Evolutionary conservation across 2,797 vertebrate genomes (phyloP), one percentile per base, ranked within the genome.

Genomic region (Cygnus olor): DNA sequence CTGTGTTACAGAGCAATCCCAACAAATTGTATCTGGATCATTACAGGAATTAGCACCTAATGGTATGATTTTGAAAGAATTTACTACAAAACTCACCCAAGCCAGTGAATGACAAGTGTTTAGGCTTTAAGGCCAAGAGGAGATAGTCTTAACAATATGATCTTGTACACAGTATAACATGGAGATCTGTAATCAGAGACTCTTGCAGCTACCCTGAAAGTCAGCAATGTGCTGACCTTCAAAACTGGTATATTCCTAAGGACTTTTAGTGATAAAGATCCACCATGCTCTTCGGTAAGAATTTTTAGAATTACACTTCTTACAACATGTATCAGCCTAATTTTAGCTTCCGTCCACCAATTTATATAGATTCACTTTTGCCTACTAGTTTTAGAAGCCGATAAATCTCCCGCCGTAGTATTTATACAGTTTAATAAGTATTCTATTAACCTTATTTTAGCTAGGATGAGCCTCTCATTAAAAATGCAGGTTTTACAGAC

Each of bases 371-470:
- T 93, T 32, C 49, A 91, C 60, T 84, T 85, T 38, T 45, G 66
- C 44, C 54, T 84, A 14, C 74, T 82, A 70, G 58, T 66, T 88
- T 79, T 51, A 93, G 91, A 92, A 93, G 42, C 64, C 71, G 58
- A 56, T 32, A 78, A 69, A 93, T 80, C 89, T 89, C 65, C 44
- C 1, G 2, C 34, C 0, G 0, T 18, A 42, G 25, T 40, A 68
- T 90, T 81, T 74, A 66, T 51, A 77, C 32, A 24, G 20, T 58
- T 78, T 53, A 11, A 11, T 73, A 89, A 93, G 72, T 72, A 68
- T 83, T 36, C 45, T 91, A 70, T 88, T 89, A 74, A 81, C 38
- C 45, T 95, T 79, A 47, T 45, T 89, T 69, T 81, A 92, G 74
- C 70, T 44, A 74, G n/a, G 20, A 45, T 8, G 38, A 94, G 36